These are phyloP conservation scores for Lithophane socia DNA, from an alignment of 2,888 invertebrate genomes.

Conservation along the genomic window DNA sequence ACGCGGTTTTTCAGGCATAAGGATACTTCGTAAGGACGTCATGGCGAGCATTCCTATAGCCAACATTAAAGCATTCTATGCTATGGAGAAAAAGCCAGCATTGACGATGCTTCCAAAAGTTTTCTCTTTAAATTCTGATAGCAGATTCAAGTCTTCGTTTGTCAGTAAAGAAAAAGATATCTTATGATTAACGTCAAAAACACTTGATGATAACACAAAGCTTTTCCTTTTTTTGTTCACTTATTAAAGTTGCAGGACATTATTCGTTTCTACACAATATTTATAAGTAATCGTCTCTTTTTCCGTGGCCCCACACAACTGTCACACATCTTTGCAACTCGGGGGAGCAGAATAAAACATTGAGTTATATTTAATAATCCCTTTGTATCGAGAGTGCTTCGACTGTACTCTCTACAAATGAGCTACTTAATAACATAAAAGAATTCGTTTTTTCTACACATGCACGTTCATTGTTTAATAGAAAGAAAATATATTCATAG, in stretches of 20 bases:
- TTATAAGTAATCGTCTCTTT: neutral
- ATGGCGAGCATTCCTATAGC: neutral
- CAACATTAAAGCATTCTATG: neutral
- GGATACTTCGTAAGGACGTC: neutral
- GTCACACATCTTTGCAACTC: conserved; percentile 60
- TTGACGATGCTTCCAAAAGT: neutral
- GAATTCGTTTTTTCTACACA: conserved; percentile 26
- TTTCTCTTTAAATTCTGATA: neutral
- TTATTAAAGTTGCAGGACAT: neutral
- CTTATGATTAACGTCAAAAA: neutral
- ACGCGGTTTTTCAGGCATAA: conserved; percentile 6
- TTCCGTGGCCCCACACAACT: conserved; percentile 38
- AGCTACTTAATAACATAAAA: conserved; percentile 54
- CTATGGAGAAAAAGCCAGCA: neutral
- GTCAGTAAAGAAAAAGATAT: neutral
- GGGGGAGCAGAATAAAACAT: conserved; percentile 58
- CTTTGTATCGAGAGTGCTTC: conserved; percentile 59
- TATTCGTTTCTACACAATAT: neutral
- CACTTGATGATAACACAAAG: neutral
- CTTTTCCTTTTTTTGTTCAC: no score
- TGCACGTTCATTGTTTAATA: neutral
- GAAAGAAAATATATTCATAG: neutral
- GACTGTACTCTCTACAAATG: conserved; percentile 44
- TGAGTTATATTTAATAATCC: conserved; percentile 62
- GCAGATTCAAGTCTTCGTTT: neutral